Evolutionary conservation across 1,140 invertebrate genomes (phyloP), one percentile per base, ranked within the genome.

Genomic region (Heliconius congener): DNA sequence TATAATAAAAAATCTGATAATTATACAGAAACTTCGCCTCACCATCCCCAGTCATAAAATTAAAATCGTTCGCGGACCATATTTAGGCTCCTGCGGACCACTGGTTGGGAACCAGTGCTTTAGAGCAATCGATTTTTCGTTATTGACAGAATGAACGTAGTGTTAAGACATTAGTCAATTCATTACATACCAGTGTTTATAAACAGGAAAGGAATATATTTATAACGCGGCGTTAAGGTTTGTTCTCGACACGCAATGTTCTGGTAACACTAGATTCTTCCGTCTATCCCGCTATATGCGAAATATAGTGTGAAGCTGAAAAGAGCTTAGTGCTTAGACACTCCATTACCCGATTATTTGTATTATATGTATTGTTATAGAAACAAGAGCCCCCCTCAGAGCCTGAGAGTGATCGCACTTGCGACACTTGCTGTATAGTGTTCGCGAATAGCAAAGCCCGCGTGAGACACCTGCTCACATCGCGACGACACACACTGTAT

Each of bases 371-470:
- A 27, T 11, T 60, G n/a, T 60, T 60, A 2, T 60, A 60, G 57
- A 60, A 60, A 60, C 57, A 60, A 60, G 57, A 60, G 3, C 19
- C 57, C 9, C 57, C 57, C 23, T 23, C n/a, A n/a, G 57, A 60
- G n/a, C 57, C 57, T 19, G 57, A 60, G 57, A 60, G 57, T 23
- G 57, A 60, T 8, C 57, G 85, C 4, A 88, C 77, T 78, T 92
- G 91, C 50, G 73, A 60, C 0, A 88, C 88, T 0, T 92, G 91
- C 66, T 79, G 85, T 18, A 85, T 90, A 30, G 85, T 87, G 71
- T 92, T 92, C 70, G 37, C 73, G 1, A 85, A 74, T 1, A 2
- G 83, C 0, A 85, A 88, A 6, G 90, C 91, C 0, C 88, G 87
- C 84, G 85, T 83, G n/a, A 60, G 86, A 4, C 91, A 92, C 60